Conservation (phyloP, 1,140 invertebrate species). For the Melanaphis sacchari region DNA sequence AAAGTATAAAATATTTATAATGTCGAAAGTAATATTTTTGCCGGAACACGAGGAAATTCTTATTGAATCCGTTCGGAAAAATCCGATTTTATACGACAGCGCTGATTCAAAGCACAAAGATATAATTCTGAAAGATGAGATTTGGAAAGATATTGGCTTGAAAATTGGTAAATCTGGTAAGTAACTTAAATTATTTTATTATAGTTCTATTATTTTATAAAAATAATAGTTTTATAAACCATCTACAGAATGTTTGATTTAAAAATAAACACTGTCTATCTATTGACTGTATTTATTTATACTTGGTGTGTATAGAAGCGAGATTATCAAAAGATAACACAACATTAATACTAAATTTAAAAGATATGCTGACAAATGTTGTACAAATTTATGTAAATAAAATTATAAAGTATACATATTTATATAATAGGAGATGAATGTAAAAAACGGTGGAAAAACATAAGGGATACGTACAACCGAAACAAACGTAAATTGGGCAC, state of each 20-base stretch:
- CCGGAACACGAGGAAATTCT: background rate
- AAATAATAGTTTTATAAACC: too few relatives aligned
- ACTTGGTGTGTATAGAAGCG: too few relatives aligned
- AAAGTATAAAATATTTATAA: too few relatives aligned
- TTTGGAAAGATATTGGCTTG: slow-evolving; percentile 19
- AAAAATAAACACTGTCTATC: too few relatives aligned
- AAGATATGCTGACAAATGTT: too few relatives aligned
- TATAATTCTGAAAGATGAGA: background rate
- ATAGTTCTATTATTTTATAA: too few relatives aligned
- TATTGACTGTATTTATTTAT: too few relatives aligned
- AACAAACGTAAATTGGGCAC: slow-evolving; percentile 8
- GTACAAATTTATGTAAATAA: background rate
- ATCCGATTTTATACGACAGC: background rate
- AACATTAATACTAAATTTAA: too few relatives aligned
- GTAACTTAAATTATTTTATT: slow-evolving; percentile 4
- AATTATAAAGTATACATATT: background rate
- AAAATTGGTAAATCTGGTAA: slow-evolving; percentile 11
- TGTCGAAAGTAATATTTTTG: background rate
- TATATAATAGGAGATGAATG: slow-evolving; percentile 16
- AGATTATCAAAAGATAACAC: too few relatives aligned
- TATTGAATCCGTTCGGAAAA: background rate
- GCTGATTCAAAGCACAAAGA: slow-evolving; percentile 16
- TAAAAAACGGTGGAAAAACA: too few relatives aligned
- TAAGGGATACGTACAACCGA: background rate
- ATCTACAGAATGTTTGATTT: too few relatives aligned